Evolutionary conservation across 2,888 invertebrate genomes (phyloP).

Genomic region (Conomelus anceps): DNA sequence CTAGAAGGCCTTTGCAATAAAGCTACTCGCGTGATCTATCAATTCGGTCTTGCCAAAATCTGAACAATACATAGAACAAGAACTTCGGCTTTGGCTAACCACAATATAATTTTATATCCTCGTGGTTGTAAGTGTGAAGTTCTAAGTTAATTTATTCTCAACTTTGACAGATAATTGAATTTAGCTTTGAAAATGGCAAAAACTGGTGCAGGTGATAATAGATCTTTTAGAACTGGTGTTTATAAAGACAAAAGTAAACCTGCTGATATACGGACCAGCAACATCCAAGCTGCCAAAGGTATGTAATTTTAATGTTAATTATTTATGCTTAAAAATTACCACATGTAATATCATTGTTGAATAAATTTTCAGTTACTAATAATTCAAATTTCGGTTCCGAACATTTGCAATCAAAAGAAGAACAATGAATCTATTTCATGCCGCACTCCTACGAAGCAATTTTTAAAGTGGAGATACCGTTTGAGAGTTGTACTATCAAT

Average conservation of each 20-base stretch:
- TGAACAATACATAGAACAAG: neutral
- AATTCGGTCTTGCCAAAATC: neutral
- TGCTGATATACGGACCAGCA: conserved; percentile 85
- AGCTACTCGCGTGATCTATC: neutral
- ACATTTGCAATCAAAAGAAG: too few relatives aligned
- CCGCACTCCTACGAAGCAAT: too few relatives aligned
- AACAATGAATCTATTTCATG: too few relatives aligned
- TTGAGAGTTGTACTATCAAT: too few relatives aligned
- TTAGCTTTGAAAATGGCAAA: neutral
- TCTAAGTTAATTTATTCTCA: neutral
- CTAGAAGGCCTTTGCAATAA: neutral
- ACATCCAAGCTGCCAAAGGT: conserved; percentile 98
- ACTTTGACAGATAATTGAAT: neutral
- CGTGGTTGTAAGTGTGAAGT: neutral
- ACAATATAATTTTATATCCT: neutral
- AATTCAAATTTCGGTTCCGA: too few relatives aligned
- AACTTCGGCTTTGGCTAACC: too few relatives aligned
- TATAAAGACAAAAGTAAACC: conserved; percentile 93
- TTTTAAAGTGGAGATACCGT: too few relatives aligned
- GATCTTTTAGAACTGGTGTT: conserved; percentile 43
- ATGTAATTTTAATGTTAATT: conserved; percentile 34
- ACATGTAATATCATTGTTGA: neutral
- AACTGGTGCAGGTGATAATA: conserved; percentile 45
- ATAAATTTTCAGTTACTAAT: too few relatives aligned
- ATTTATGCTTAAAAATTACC: neutral